phyloP scores from a whole-genome alignment of 2,888 invertebrate species.

The Gasteruption jaculator region DNA sequence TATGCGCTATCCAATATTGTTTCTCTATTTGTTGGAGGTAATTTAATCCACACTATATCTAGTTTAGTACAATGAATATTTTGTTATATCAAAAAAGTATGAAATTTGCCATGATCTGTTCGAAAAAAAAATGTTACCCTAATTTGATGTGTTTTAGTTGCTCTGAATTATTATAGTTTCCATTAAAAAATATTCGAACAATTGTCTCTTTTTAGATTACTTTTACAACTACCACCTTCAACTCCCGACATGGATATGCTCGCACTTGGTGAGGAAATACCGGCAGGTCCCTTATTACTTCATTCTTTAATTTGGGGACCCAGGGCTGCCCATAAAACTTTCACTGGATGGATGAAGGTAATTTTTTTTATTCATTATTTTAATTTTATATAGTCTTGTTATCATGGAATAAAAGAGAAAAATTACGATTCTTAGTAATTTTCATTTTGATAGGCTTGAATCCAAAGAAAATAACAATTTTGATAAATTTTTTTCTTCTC shows the following conservation, averaged over 20 bases:
- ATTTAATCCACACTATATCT: no score
- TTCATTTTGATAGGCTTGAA: slow-evolving; percentile 4
- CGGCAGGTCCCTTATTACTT: slow-evolving; percentile 68
- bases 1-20: slow-evolving; percentile 87
- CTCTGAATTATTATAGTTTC: no score
- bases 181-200: no score
- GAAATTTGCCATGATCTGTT: no score
- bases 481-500: slow-evolving; percentile 10
- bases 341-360: slow-evolving; percentile 80
- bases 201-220: slow-evolving; percentile 57
- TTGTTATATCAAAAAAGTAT: no score
- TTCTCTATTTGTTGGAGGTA: slow-evolving; percentile 82
- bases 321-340: slow-evolving; percentile 76
- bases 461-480: slow-evolving; percentile 3
- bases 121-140: no score
- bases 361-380: slow-evolving; percentile 9
- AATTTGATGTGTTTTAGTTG: no score
- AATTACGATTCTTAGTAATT: slow-evolving; percentile 1
- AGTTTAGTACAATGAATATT: no score
- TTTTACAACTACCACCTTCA: slow-evolving; percentile 85
- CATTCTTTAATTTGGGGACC: slow-evolving; percentile 90
- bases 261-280: slow-evolving; percentile 62
- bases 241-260: slow-evolving; percentile 80
- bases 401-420: no score
- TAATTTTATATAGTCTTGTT: no score